phyloP scores from a whole-genome alignment of 2,113 vertebrate species.

The Egretta garzetta region DNA sequence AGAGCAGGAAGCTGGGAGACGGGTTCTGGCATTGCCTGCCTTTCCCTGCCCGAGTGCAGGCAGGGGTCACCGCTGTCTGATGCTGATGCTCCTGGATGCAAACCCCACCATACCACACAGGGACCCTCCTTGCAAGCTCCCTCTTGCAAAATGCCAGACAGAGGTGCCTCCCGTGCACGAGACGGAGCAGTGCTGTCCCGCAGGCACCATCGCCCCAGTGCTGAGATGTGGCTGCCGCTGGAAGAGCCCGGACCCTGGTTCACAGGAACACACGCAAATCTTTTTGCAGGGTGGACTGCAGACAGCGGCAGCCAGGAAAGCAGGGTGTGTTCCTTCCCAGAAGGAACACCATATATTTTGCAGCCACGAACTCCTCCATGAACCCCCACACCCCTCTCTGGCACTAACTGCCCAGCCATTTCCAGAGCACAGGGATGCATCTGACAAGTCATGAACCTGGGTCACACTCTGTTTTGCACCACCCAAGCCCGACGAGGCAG shows the following conservation, averaged over 20 bases:
- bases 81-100: fast-evolving
- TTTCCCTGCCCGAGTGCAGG: background rate
- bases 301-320: background rate
- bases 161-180: fast-evolving
- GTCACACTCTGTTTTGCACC: fast-evolving
- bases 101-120: fast-evolving
- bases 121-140: background rate
- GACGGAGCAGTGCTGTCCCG: fast-evolving
- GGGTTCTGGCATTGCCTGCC: background rate
- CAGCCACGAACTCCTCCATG: background rate
- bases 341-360: background rate
- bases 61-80: background rate
- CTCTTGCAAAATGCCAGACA: background rate
- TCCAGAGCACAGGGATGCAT: background rate
- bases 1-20: background rate
- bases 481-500: fast-evolving
- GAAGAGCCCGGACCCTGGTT: fast-evolving
- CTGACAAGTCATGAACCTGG: background rate
- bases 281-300: background rate
- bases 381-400: background rate
- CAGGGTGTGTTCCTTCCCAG: background rate
- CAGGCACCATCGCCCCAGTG: background rate
- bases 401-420: background rate
- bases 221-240: fast-evolving
- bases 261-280: background rate